Evolutionary conservation across 2,888 invertebrate species (phyloP).

Genomic region (Dolichomitus sp.): DNA sequence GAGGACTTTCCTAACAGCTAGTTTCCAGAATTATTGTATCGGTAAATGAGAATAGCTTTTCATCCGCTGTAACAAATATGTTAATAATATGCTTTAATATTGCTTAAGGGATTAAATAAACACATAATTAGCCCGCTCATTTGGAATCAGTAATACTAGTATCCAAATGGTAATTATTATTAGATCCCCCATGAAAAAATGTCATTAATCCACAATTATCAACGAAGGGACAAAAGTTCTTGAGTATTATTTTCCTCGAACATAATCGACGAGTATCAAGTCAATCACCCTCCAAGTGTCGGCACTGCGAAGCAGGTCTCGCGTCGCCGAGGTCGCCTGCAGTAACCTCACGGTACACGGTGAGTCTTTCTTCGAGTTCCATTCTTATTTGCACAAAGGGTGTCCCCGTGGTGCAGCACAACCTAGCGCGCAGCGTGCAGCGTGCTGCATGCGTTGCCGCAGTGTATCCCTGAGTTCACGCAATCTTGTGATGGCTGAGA

Average conservation of each 20-base stretch:
- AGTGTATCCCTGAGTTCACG: neutral
- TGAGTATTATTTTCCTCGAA: neutral
- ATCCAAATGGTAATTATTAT: no score
- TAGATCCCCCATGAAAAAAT: no score
- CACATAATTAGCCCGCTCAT: no score
- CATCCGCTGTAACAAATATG: no score
- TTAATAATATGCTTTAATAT: no score
- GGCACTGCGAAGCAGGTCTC: neutral
- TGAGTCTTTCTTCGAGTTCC: constrained; percentile 56
- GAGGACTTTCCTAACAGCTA: no score
- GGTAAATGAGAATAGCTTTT: no score
- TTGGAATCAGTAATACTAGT: no score
- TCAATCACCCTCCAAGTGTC: neutral
- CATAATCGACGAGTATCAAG: constrained; percentile 4
- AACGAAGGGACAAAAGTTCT: neutral
- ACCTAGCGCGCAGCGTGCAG: neutral
- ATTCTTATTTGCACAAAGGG: constrained; percentile 58
- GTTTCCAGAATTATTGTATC: no score
- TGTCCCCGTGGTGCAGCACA: constrained; percentile 30
- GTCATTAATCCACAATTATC: no score
- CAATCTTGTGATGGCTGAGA: constrained; percentile 23
- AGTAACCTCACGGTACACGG: neutral
- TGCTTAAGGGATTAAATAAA: no score
- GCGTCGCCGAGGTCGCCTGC: neutral
- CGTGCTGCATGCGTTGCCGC: constrained; percentile 8